Base-by-base conservation (phyloP, 1,140 invertebrate genomes). In the Nasonia vitripennis region DNA sequence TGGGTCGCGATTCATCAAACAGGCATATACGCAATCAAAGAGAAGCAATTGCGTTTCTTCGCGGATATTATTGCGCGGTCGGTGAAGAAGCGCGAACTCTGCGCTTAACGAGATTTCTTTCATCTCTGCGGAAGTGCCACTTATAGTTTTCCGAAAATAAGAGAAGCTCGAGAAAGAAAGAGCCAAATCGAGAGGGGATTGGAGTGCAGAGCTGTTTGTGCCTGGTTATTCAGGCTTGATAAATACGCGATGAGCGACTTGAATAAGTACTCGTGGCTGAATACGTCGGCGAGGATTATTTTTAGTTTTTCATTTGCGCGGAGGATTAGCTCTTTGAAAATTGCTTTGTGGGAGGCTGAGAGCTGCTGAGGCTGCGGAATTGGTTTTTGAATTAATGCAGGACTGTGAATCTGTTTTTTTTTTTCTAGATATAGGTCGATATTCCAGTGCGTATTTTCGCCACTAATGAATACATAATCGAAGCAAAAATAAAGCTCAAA, bases 81-180 rank as follows among this genome's bases (percentile, higher is more conserved):
- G 62, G 14, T 31, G 20, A 70, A 70, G 27, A 11, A 14, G 0
- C 31, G 23, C 27, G 27, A 31, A 31, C 27, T 75, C 41, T n/a
- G 20, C 4, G 12, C 17, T 45, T 75, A 75, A 75, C 37, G 73
- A 75, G 37, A 75, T 75, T 75, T 75, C 27, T 75, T 45, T 45
- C 73, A 41, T n/a, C 37, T 75, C 9, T 27, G 10, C 11, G 68
- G 10, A 71, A 34, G 7, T 12, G 2, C 9, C 27, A 71, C 68
- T 31, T 20, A 5, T 70, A 23, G 67, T 27, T 55, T 70, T 70
- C 67, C 2, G 51, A 20, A 55, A 20, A 20, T 45, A 45, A 45
- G 7, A 45, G 41, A 45, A 45, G 41, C 41, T 45, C 41, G 6
- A 1, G 41, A 7, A 41, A 9, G 34, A 37, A 51, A 14, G 10